Evolutionary conservation across 2,888 invertebrate genomes (phyloP).

Genomic region (Emmelina monodactyla): DNA sequence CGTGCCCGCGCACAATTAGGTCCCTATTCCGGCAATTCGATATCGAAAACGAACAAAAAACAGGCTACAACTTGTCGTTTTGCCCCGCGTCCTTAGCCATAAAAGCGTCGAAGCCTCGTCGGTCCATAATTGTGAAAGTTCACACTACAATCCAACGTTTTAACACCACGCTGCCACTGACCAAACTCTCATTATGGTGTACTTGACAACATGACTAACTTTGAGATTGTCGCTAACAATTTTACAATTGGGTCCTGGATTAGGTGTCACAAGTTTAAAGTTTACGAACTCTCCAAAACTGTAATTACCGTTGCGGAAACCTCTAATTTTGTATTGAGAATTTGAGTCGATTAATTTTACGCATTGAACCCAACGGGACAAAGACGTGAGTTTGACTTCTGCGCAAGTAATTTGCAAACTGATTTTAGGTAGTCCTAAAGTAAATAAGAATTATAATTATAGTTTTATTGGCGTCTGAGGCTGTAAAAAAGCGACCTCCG

Average conservation of each 20-base stretch:
- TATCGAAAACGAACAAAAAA: conserved; percentile 26
- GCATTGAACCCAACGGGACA: too few relatives aligned
- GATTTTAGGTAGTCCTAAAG: too few relatives aligned
- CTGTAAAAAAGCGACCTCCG: conserved; percentile 64
- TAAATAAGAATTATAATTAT: too few relatives aligned
- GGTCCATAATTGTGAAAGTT: conserved; percentile 50
- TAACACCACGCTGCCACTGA: conserved; percentile 52
- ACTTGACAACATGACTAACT: conserved; percentile 21
- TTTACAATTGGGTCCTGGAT: conserved; percentile 29
- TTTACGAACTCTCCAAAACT: too few relatives aligned
- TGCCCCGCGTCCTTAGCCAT: conserved; percentile 33
- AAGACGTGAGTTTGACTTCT: too few relatives aligned
- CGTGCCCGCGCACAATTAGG: conserved; percentile 14
- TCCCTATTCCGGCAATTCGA: conserved; percentile 5
- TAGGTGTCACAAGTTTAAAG: too few relatives aligned
- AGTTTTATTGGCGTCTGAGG: too few relatives aligned
- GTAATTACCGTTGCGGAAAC: too few relatives aligned
- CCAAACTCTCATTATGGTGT: conserved; percentile 41
- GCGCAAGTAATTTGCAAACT: too few relatives aligned
- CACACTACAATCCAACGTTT: conserved; percentile 62
- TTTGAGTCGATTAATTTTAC: too few relatives aligned
- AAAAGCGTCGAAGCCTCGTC: conserved; percentile 27
- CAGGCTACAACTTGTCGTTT: conserved; percentile 4
- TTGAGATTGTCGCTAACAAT: conserved; percentile 46
- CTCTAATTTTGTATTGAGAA: too few relatives aligned